Evolutionary conservation across 2,113 vertebrate species (phyloP).

Genomic region (Colius striatus): DNA sequence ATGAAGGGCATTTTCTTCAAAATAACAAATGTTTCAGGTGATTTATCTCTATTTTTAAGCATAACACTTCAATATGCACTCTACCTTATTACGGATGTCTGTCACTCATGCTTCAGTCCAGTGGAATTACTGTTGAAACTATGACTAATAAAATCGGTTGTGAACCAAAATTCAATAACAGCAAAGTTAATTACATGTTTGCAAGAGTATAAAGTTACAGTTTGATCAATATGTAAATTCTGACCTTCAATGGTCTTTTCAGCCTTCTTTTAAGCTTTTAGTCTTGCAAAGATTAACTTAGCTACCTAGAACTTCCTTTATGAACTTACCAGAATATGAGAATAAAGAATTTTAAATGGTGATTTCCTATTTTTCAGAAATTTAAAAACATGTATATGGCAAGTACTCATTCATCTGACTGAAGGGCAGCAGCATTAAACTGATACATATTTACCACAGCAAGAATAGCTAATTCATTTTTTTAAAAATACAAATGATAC

Average conservation of each 20-base stretch:
- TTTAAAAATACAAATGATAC: not conserved
- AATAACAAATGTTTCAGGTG: conserved; percentile 1
- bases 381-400: not conserved
- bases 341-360: not conserved
- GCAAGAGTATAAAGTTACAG: conserved; percentile 81
- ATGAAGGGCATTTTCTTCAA: conserved; percentile 15
- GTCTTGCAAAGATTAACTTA: conserved; percentile 80
- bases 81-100: conserved; percentile 50
- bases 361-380: not conserved
- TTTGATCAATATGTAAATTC: conserved; percentile 87
- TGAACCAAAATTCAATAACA: conserved; percentile 82
- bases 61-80: conserved; percentile 30
- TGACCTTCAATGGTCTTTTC: conserved; percentile 85
- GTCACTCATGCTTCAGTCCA: conserved; percentile 65
- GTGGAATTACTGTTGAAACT: conserved; percentile 72
- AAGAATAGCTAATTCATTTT: not conserved
- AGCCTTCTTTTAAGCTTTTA: conserved; percentile 80
- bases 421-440: not conserved
- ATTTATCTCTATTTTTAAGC: conserved; percentile 26
- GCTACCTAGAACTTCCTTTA: conserved; percentile 73
- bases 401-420: not conserved
- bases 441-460: not conserved
- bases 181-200: conserved; percentile 85
- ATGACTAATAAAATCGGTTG: conserved; percentile 81
- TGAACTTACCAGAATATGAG: conserved; percentile 55